phyloP scores from a whole-genome alignment of 2,113 vertebrate species.

The Ceyx melanurus region DNA sequence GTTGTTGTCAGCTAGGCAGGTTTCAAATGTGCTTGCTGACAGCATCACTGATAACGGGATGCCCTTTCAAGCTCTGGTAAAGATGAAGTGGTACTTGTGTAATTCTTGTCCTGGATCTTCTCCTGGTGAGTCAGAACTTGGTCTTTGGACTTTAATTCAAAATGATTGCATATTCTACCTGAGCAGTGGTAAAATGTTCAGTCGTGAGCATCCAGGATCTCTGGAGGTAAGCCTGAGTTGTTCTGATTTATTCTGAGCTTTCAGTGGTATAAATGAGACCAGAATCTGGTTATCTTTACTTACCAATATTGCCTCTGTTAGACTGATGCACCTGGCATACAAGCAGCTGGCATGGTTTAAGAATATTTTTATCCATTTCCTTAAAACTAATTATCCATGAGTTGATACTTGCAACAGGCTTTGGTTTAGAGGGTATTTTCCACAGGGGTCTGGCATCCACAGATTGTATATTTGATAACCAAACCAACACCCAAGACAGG shows the following conservation, averaged over 20 bases:
- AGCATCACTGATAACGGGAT: background rate
- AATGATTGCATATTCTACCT: background rate
- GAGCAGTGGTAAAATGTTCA: background rate
- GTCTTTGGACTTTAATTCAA: background rate
- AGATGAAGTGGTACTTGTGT: background rate
- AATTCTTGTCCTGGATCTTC: background rate
- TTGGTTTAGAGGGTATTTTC: background rate
- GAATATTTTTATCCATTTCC: background rate
- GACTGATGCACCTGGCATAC: background rate
- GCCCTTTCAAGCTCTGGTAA: background rate
- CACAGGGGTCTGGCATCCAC: background rate
- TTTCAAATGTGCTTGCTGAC: background rate
- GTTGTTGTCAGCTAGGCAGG: background rate
- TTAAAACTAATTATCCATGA: background rate
- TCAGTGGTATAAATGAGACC: background rate
- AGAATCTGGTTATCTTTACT: slow-evolving; percentile 2
- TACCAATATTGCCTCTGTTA: background rate
- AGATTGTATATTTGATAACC: background rate
- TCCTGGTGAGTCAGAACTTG: background rate
- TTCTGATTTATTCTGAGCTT: slow-evolving; percentile 24
- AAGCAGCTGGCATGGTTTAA: background rate
- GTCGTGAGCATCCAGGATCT: background rate
- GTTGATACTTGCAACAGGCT: background rate
- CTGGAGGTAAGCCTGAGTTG: background rate
- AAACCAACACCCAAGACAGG: background rate